Evolutionary conservation across 2,888 invertebrate genomes (phyloP), one percentile per base, ranked within the genome.

Genomic region (Diarsia brunnea): DNA sequence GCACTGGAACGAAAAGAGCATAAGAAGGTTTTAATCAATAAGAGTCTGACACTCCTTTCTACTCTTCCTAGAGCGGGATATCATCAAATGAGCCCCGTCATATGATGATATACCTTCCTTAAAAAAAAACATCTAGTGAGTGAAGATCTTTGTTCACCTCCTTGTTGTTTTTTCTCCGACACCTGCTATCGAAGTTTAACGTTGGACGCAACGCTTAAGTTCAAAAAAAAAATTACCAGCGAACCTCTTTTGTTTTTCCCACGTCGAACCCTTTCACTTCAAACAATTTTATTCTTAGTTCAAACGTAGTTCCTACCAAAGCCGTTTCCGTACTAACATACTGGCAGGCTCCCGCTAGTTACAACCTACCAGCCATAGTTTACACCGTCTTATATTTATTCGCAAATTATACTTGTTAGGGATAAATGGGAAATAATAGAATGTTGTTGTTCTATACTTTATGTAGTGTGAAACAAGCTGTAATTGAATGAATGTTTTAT

Each of bases 361-460:
- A 19, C 69, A 24, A 60, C 51, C 24, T 55, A 69, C 63, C 58
- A 31, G 12, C 61, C 49, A 45, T 72, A 69, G 58, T 66, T 79
- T 68, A 75, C 66, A 58, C 38, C 24, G 43, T 60, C 66, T 71
- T 69, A 51, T 78, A 84, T 83, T 83, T 81, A 85, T 81, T 85
- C 45, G 73, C 65, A 81, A 83, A 85, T 83, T 77, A 77, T 85
- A 69, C 82, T 77, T 85, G 85, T 81, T 73, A 84, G 24, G 70
- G 58, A 70, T 73, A 83, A 81, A 78, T 81, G 53, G 68, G 73
- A 77, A 73, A 71, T 83, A 85, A 85, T 81, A 66, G 68, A 77
- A 71, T 85, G 82, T 47, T 77, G 81, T 64, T 67, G 63, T 69
- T 81, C 51, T 68, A 53, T 16, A 73, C 19, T 84, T 84, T 85